Percentiles rank a stretch among this genome's conserved stretches.
These are phyloP conservation scores for Oithona nana DNA, from an alignment of 2,888 invertebrate genomes.

Conservation along the genomic window DNA sequence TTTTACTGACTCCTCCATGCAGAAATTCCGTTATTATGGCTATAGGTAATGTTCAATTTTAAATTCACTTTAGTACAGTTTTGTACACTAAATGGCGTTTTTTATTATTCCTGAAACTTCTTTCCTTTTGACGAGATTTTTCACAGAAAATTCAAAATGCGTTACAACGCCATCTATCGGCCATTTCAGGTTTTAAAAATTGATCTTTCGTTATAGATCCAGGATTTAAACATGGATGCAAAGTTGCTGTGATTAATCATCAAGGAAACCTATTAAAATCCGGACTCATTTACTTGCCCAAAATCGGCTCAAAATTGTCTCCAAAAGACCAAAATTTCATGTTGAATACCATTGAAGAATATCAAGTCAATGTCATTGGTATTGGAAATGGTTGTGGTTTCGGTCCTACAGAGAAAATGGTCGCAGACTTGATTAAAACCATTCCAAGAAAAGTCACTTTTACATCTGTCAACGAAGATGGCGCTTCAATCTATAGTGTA, in stretches of 20 bases:
- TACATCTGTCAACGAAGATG: conserved; percentile 71
- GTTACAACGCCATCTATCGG: too few relatives aligned
- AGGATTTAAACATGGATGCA: conserved; percentile 39
- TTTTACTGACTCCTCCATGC: conserved; percentile 58
- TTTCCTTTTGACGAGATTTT: too few relatives aligned
- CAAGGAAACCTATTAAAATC: not conserved
- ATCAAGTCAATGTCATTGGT: not conserved
- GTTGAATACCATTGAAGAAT: too few relatives aligned
- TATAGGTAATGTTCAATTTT: too few relatives aligned
- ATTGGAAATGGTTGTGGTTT: not conserved
- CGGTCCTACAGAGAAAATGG: not conserved
- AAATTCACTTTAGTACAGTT: too few relatives aligned
- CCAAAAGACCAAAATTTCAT: not conserved
- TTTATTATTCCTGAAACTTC: too few relatives aligned
- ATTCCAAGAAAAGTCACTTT: conserved; percentile 29
- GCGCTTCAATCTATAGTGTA: conserved; percentile 80
- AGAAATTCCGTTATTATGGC: conserved; percentile 59
- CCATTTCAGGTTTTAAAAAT: too few relatives aligned
- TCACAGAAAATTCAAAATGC: too few relatives aligned
- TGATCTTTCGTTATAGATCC: too few relatives aligned
- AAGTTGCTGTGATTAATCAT: conserved; percentile 51
- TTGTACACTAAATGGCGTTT: too few relatives aligned
- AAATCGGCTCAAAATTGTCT: not conserved
- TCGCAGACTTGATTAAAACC: conserved; percentile 25
- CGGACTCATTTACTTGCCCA: not conserved